A percentile compares a stretch with the other conserved stretches of the same genome.
Evolutionary conservation across 2,113 vertebrate genomes (phyloP).

Genomic region (Maccullochella peelii): DNA sequence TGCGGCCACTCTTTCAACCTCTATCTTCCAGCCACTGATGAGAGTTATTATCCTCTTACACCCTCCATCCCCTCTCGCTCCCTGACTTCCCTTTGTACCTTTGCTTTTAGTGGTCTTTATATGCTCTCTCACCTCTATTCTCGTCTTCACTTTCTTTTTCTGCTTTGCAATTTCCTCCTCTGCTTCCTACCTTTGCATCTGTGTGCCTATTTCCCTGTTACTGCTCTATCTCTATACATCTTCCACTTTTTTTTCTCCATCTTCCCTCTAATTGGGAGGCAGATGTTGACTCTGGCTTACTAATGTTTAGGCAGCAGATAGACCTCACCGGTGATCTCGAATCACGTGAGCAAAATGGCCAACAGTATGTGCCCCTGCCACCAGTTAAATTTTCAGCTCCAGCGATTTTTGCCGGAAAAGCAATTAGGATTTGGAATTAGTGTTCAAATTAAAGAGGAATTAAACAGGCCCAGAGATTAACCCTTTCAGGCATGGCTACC

Average conservation of each 20-base stretch:
- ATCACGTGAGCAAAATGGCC: slow-evolving; percentile 56
- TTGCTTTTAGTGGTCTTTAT: slow-evolving; percentile 46
- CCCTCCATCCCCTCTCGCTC: slow-evolving; percentile 30
- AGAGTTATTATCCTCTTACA: slow-evolving; percentile 66
- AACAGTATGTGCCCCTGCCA: slow-evolving; percentile 42
- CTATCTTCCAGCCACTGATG: slow-evolving; percentile 49
- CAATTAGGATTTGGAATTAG: slow-evolving; percentile 83
- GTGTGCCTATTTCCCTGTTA: not conserved
- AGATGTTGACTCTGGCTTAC: slow-evolving; percentile 65
- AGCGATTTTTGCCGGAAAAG: slow-evolving; percentile 74
- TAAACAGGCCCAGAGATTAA: slow-evolving; percentile 76
- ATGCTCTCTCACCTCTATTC: slow-evolving; percentile 17
- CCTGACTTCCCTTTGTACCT: slow-evolving; percentile 38
- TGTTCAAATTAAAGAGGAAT: slow-evolving; percentile 80
- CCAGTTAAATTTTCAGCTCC: slow-evolving; percentile 74
- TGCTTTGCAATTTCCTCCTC: slow-evolving; percentile 38
- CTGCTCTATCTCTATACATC: slow-evolving; percentile 9
- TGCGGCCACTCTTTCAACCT: slow-evolving; percentile 23
- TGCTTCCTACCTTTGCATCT: slow-evolving; percentile 31
- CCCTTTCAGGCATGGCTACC: slow-evolving; percentile 64
- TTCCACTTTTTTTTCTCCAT: slow-evolving; percentile 16
- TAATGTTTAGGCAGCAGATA: slow-evolving; percentile 55
- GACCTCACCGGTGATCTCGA: slow-evolving; percentile 50
- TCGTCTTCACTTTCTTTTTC: slow-evolving; percentile 23
- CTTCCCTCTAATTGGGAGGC: slow-evolving; percentile 52